Percentiles rank a stretch among this genome's conserved stretches.
phyloP scores from a whole-genome alignment of 2,888 invertebrate species.

The Hirtodrosophila histrioides region DNA sequence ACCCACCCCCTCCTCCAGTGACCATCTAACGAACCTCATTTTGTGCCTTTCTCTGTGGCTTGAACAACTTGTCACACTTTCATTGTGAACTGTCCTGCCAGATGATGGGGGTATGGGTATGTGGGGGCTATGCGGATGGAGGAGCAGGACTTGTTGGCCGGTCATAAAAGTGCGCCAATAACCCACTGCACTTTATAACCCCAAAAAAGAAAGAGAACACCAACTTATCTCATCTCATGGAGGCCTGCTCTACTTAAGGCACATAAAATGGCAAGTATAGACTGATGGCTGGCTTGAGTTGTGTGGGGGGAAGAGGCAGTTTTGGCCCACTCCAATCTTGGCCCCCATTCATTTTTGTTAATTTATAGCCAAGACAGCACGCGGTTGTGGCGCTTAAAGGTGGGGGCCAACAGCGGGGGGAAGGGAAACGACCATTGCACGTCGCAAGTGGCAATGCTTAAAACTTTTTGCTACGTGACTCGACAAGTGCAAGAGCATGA shows the following conservation, averaged over 20 bases:
- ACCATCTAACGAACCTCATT: too few relatives aligned
- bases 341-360: conserved; percentile 76
- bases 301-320: too few relatives aligned
- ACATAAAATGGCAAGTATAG: conserved; percentile 51
- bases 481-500: conserved; percentile 55
- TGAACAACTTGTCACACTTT: conserved; percentile 71
- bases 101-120: too few relatives aligned
- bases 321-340: conserved; percentile 1
- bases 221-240: conserved; percentile 21
- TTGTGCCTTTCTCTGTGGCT: not conserved
- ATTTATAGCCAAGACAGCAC: conserved; percentile 68
- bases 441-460: conserved; percentile 79
- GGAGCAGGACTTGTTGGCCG: conserved; percentile 15
- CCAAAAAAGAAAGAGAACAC: conserved; percentile 1
- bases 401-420: not conserved
- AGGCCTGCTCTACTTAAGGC: conserved; percentile 53
- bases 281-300: conserved; percentile 18
- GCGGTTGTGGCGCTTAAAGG: conserved; percentile 10
- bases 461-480: conserved; percentile 81
- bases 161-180: conserved; percentile 76
- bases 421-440: conserved; percentile 53
- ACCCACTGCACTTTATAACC: conserved; percentile 72
- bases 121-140: not conserved
- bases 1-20: too few relatives aligned
- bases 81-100: conserved; percentile 59